Percentiles rank a stretch among this genome's conserved stretches.
Conservation (phyloP, 2,113 vertebrate species). For the Aramus guarauna region DNA sequence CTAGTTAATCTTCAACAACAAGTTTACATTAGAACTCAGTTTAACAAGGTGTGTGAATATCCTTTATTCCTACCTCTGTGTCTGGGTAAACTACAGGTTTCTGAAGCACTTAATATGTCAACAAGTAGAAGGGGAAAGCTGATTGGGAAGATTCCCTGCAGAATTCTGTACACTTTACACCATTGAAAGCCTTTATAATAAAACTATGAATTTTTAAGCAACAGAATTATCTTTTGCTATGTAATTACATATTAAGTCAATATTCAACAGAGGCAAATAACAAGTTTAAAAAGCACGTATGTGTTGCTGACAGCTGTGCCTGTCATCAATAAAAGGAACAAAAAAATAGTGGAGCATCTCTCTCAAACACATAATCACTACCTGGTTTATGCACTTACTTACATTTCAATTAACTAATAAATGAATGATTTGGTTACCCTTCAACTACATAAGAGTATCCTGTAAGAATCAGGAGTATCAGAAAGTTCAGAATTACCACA, state of each 20-base stretch:
- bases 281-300: neutral
- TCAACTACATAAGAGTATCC: neutral
- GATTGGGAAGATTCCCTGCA: neutral
- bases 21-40: neutral
- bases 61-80: neutral
- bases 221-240: neutral
- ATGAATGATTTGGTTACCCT: neutral
- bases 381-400: neutral
- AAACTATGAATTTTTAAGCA: neutral
- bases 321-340: neutral
- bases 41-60: neutral
- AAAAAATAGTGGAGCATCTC: neutral
- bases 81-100: neutral
- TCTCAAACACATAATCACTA: neutral
- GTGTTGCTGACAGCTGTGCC: neutral
- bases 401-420: neutral
- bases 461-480: neutral
- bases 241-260: neutral
- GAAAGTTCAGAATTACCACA: neutral
- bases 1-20: neutral
- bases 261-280: neutral
- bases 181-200: neutral
- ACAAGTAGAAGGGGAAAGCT: neutral
- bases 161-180: neutral
- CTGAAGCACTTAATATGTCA: neutral